Base-by-base conservation (phyloP, 2,113 vertebrate species). In the Eolophus roseicapilla region DNA sequence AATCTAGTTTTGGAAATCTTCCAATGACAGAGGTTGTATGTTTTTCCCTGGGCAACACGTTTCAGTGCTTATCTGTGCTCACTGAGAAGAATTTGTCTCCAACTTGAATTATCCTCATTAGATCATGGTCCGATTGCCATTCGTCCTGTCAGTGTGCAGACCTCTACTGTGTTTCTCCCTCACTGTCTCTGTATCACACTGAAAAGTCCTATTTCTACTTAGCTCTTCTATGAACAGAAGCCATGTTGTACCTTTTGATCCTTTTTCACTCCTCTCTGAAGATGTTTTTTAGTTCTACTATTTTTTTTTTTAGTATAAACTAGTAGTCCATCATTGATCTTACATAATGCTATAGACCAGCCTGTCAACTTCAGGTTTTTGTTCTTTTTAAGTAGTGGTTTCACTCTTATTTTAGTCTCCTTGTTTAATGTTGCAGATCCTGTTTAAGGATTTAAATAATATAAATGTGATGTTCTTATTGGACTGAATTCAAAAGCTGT, bases 91-190 rank as follows among this genome's bases (percentile, higher is more conserved):
- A 63, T 63, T 77, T 70, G 18, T 63, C 84, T 81, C 31, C 81
- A 52, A 13, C 31, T 77, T 20, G 37, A 25, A 73, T 69, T 57
- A 83, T 69, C 20, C 9, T 83, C 18, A 9, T 73, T 49, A n/a
- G 37, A 31, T 57, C 4, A 3, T 35, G 24, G 25, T n/a, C 81
- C 2, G 1, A 27, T 41, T 1, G 1, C 25, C 60, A 5, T 21
- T 63, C 63, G 28, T 77, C 49, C 55, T 49, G 16, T 70, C 41
- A 63, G n/a, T 7, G 14, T n/a, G 7, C 37, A 70, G 64, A 67
- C n/a, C 39, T 70, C 49, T 77, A 44, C 21, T 35, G 33, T 10
- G 3, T 80, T 74, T 70, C 25, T 77, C 16, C 44, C 28, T 24
- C 10, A 15, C 28, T 60, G 46, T 67, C 27, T 75, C 17, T 47